Conservation (phyloP, 2,797 vertebrate genomes). For the Rousettus madagascariensis region DNA sequence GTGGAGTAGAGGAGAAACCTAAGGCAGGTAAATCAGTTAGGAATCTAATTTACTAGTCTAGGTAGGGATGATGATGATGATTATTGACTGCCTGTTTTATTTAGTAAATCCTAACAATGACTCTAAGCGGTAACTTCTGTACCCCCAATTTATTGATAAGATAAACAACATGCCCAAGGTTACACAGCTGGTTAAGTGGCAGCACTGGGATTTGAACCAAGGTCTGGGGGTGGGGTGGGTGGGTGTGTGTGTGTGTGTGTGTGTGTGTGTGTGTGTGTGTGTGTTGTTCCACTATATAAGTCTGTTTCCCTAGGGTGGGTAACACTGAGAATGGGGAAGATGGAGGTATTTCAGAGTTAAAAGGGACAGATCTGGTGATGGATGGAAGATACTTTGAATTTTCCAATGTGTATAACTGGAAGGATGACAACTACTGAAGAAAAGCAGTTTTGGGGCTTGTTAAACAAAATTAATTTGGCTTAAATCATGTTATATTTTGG, state of each 20-base stretch:
- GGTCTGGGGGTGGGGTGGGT: not conserved
- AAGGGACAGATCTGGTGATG: not conserved
- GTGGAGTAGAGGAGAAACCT: not conserved
- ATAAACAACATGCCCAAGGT: not conserved
- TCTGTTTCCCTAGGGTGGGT: not conserved
- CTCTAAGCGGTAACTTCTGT: not conserved
- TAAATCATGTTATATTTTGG: not conserved
- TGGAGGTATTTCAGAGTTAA: not conserved
- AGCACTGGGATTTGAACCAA: not conserved
- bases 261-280: no score
- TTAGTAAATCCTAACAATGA: not conserved
- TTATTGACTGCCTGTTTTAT: not conserved
- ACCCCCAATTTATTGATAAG: not conserved
- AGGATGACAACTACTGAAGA: not conserved
- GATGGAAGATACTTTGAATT: not conserved
- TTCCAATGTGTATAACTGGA: not conserved
- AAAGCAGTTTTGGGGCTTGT: not conserved
- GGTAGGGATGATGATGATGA: not conserved
- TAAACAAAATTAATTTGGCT: not conserved
- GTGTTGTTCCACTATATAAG: not conserved
- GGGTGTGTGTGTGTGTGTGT: no score
- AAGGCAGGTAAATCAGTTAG: not conserved
- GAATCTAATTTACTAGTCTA: not conserved
- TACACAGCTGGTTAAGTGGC: not conserved
- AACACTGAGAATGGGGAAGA: not conserved